These are phyloP conservation scores for Remorina albescens DNA, from an alignment of 2,797 vertebrate genomes.

Conservation along the genomic window DNA sequence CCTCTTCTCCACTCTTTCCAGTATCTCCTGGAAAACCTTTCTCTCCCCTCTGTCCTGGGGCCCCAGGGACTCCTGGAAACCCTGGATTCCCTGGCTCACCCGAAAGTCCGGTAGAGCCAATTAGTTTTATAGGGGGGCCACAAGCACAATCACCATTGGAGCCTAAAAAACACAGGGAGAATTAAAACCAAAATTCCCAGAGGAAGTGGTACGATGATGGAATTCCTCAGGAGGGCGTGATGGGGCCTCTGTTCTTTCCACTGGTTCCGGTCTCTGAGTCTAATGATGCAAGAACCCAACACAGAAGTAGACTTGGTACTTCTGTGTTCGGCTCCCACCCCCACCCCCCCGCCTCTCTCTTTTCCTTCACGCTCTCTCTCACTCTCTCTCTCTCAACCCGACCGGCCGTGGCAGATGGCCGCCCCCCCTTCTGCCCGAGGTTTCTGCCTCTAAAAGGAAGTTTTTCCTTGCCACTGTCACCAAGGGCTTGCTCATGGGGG, in stretches of 20 bases:
- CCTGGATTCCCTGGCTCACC: constrained; percentile 67
- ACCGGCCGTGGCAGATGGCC: no score
- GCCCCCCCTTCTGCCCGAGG: no score
- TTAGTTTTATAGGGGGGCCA: constrained; percentile 7
- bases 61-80: constrained; percentile 58
- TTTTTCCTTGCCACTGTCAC: no score
- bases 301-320: no score
- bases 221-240: constrained; percentile 1
- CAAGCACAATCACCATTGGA: constrained; percentile 70
- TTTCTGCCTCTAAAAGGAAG: no score
- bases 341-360: no score
- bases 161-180: constrained; percentile 44
- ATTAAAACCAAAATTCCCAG: neutral
- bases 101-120: constrained; percentile 43
- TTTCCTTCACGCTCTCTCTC: no score
- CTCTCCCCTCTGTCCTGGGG: constrained; percentile 62
- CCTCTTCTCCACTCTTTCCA: constrained; percentile 59
- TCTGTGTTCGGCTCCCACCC: no score
- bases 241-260: neutral
- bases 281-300: no score
- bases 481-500: no score
- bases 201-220: neutral
- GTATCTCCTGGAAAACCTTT: constrained; percentile 65
- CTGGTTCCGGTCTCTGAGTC: no score
- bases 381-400: no score